Conservation (phyloP, 1,140 invertebrate genomes). For the Ceratoteleas bidentatus region DNA sequence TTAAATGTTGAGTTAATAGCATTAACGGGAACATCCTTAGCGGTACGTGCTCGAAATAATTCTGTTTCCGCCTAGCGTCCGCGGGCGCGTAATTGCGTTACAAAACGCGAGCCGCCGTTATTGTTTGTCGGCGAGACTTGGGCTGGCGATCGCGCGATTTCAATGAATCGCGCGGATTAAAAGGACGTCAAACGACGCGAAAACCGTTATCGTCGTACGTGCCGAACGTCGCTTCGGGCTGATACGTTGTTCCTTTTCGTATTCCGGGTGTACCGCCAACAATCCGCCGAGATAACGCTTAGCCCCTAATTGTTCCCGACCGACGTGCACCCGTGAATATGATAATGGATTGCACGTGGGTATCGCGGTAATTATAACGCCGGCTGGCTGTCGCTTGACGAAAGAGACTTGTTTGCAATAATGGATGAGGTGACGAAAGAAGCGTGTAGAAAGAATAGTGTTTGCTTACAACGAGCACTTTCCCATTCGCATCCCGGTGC, state of each 20-base stretch:
- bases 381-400: constrained; percentile 65
- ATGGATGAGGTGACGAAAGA: constrained; percentile 72
- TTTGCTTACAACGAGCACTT: constrained; percentile 90
- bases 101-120: too few species aligned
- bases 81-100: not conserved
- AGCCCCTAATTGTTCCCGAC: constrained; percentile 58
- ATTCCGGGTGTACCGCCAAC: constrained; percentile 41
- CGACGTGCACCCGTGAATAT: constrained; percentile 56
- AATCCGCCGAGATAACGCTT: constrained; percentile 34
- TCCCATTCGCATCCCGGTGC: constrained; percentile 88
- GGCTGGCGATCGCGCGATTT: not conserved
- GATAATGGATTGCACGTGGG: constrained; percentile 66
- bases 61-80: not conserved
- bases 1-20: constrained; percentile 31
- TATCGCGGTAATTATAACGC: constrained; percentile 73
- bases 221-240: constrained; percentile 47
- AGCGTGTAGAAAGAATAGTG: constrained; percentile 73
- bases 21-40: constrained; percentile 29
- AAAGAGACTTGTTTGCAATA: constrained; percentile 72
- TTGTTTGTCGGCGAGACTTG: not conserved
- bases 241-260: constrained; percentile 61
- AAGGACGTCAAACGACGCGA: constrained; percentile 62
- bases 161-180: constrained; percentile 9
- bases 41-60: constrained; percentile 40
- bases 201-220: constrained; percentile 51